Percentiles rank a stretch among this genome's conserved stretches.
These are phyloP conservation scores for Smittia sp. DNA, from an alignment of 2,888 invertebrate species.

Conservation along the genomic window DNA sequence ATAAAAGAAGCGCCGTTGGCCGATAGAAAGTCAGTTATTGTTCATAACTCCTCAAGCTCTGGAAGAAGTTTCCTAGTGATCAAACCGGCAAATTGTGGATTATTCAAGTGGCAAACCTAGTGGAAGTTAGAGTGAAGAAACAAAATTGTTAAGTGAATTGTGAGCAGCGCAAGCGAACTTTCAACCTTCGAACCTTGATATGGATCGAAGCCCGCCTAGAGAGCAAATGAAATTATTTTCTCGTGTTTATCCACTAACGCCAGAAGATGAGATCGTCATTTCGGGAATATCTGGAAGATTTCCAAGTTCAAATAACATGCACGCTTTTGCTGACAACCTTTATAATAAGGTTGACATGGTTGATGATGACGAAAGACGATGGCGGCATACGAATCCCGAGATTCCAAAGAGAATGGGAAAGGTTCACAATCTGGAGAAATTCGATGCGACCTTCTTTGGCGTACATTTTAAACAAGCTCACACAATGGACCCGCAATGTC, in stretches of 20 bases:
- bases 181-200: background rate
- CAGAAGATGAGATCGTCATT: slow-evolving; percentile 54
- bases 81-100: background rate
- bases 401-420: slow-evolving; percentile 74
- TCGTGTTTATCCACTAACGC: slow-evolving; percentile 33
- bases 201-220: slow-evolving; percentile 17
- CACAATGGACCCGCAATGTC: slow-evolving; percentile 74
- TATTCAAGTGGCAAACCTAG: background rate
- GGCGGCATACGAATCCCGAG: slow-evolving; percentile 70
- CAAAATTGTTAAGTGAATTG: background rate
- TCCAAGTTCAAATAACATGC: slow-evolving; percentile 63
- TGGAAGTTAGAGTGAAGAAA: background rate
- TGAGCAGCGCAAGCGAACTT: background rate
- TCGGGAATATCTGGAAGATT: slow-evolving; percentile 62
- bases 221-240: slow-evolving; percentile 37
- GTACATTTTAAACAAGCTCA: slow-evolving; percentile 73
- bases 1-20: background rate
- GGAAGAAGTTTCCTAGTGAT: background rate
- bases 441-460: slow-evolving; percentile 74
- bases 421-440: slow-evolving; percentile 66
- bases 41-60: background rate
- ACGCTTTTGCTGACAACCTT: slow-evolving; percentile 62
- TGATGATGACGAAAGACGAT: slow-evolving; percentile 73
- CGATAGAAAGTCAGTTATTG: slow-evolving; percentile 1
- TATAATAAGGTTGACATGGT: slow-evolving; percentile 75